A percentile compares a stretch with the other conserved stretches of the same genome.
Conservation (phyloP, 2,888 invertebrate species). For the Ellobium chinense region DNA sequence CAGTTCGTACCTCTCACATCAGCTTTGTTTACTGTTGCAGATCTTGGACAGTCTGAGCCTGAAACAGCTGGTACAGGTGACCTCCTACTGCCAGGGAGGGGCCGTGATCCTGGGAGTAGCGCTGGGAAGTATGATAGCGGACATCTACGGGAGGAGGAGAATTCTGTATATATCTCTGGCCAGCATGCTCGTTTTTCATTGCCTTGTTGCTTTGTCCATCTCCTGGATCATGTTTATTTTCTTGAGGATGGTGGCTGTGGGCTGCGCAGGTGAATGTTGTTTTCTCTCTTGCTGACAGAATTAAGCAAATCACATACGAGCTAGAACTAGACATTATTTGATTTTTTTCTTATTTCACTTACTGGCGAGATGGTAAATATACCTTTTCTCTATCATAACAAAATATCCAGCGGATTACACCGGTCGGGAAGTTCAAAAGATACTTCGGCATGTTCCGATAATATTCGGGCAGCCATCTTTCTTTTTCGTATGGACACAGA, state of each 20-base stretch:
- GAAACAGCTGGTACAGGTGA: conserved; percentile 39
- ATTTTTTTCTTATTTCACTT: too few species aligned
- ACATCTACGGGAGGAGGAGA: conserved; percentile 62
- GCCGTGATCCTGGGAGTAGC: conserved; percentile 56
- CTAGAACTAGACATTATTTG: too few species aligned
- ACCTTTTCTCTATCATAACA: too few species aligned
- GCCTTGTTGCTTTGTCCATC: conserved; percentile 53
- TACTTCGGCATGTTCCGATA: too few species aligned
- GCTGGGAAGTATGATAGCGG: conserved; percentile 58
- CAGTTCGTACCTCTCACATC: background rate
- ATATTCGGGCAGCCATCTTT: too few species aligned
- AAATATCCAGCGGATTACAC: too few species aligned
- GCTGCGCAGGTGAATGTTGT: conserved; percentile 61
- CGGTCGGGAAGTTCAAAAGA: too few species aligned
- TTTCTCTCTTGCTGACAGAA: too few species aligned
- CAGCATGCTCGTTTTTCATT: conserved; percentile 60
- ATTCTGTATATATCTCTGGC: conserved; percentile 59
- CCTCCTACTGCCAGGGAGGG: conserved; percentile 52
- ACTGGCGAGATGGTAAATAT: too few species aligned
- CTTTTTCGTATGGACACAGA: too few species aligned
- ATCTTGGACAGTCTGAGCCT: conserved; percentile 48
- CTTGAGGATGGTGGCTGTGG: conserved; percentile 51
- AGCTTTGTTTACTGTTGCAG: conserved; percentile 49
- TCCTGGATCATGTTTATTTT: conserved; percentile 58
- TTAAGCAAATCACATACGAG: too few species aligned